Percentiles rank a stretch among this genome's conserved stretches.
Evolutionary conservation across 2,113 vertebrate genomes (phyloP).

Genomic region (Rhineura floridana): DNA sequence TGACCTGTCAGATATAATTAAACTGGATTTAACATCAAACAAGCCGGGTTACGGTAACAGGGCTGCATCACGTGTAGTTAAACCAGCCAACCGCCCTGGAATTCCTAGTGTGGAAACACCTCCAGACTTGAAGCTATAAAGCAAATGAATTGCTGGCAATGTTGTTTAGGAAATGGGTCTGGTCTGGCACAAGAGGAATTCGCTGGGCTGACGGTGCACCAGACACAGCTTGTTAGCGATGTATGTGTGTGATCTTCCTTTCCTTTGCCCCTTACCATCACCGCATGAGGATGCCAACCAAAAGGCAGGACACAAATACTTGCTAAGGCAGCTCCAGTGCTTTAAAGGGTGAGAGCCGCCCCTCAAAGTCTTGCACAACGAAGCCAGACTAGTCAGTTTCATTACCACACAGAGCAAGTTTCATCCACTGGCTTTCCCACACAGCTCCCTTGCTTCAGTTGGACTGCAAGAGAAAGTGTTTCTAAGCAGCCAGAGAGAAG

Average conservation of each 20-base stretch:
- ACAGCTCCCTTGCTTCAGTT: not conserved
- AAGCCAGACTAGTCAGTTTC: not conserved
- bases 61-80: not conserved
- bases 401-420: not conserved
- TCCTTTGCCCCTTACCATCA: not conserved
- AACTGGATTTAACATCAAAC: slow-evolving; percentile 30
- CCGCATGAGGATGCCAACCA: not conserved
- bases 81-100: not conserved
- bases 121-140: not conserved
- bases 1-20: not conserved
- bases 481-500: not conserved
- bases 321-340: not conserved
- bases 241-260: too few relatives aligned
- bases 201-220: not conserved
- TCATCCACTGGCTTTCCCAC: slow-evolving; percentile 5
- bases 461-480: not conserved
- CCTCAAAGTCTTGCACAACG: not conserved
- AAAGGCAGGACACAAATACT: not conserved
- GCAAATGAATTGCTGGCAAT: not conserved
- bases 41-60: not conserved
- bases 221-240: too few relatives aligned
- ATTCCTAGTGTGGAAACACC: not conserved
- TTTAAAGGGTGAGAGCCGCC: not conserved
- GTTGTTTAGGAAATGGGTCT: not conserved
- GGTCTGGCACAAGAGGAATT: not conserved